These are phyloP conservation scores for Todus mexicanus DNA, from an alignment of 2,797 vertebrate species.

Conservation along the genomic window DNA sequence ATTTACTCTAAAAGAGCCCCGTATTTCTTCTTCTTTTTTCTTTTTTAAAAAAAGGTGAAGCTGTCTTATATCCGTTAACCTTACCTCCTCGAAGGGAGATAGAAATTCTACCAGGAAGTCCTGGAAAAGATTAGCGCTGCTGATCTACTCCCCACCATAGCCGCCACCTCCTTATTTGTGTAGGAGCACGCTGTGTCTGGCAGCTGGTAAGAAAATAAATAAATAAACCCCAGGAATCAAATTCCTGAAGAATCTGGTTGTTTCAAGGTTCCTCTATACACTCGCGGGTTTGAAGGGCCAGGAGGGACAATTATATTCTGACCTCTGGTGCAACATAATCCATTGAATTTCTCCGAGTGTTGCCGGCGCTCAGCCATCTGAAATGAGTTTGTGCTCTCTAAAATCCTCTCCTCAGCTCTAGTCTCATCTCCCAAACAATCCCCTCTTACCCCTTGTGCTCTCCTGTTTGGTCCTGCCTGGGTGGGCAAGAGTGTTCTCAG, in stretches of 20 bases:
- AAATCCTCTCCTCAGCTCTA: slow-evolving; percentile 7
- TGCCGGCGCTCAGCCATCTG: neutral
- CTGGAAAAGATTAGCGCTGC: neutral
- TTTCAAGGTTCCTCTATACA: slow-evolving; percentile 44
- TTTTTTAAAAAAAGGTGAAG: neutral
- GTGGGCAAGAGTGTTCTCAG: neutral
- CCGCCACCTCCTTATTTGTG: slow-evolving; percentile 34
- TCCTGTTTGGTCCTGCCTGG: neutral
- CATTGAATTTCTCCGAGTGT: slow-evolving; percentile 43
- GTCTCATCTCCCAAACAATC: neutral
- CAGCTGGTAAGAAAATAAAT: slow-evolving; percentile 58
- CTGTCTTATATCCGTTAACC: neutral
- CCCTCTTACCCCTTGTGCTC: neutral
- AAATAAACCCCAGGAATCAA: slow-evolving; percentile 60
- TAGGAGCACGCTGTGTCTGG: slow-evolving; percentile 44
- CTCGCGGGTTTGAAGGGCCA: slow-evolving; percentile 54
- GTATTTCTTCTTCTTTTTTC: neutral
- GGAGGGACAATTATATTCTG: slow-evolving; percentile 55
- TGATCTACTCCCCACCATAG: neutral
- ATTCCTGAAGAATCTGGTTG: slow-evolving; percentile 55
- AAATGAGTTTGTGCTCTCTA: slow-evolving; percentile 42
- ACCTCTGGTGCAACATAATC: slow-evolving; percentile 45
- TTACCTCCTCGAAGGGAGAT: neutral
- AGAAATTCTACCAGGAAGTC: slow-evolving; percentile 8
- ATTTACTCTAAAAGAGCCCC: neutral